Evolutionary conservation across 2,888 invertebrate genomes (phyloP), one percentile per base, ranked within the genome.

Genomic region (Hirtodrosophila cameraria): DNA sequence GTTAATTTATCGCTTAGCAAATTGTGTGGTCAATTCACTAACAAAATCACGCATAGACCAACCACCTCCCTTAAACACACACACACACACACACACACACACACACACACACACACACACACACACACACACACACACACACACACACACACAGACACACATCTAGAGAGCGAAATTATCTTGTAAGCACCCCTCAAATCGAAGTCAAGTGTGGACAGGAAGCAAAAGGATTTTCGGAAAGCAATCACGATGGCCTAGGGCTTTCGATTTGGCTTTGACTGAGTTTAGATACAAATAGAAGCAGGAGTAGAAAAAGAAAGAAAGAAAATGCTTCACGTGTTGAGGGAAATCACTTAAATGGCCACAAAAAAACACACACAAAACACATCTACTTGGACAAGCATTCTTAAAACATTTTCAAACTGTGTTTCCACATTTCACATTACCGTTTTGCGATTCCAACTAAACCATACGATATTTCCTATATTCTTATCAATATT

Each of bases 21-120:
- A 88, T 86, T 86, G 87, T 84, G 86, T 81, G 87, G 85, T 78
- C 86, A 86, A 83, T 86, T 79, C 70, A 64, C 73, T 61, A 79
- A 62, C 55, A 75, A 75, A 78, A 64, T 75, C 83, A 80, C 81
- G 75, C 79, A 82, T 72, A 46, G 60, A 49, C 36, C 52, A 41
- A 28, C 50, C 8, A n/a, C 41, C 12, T 13, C 12, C 13, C 48
- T 53, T 35, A 46, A 42, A 23, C 23, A 23, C 23, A 6, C 5
- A 23, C 1, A 23, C 23, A 20, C 54, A 43, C 59, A 23, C 23
- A 6, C 5, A 23, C 1, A 23, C 23, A 20, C 54, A 43, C 70
- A 64, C 73, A 59, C 75, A 62, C 55, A 75, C 72, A 78, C 62
- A 72, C 83, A 80, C 81, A 71, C 79, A 82, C 69, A 46, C 58